phyloP scores from a whole-genome alignment of 2,797 vertebrate genomes.

The Benthosema pterotum region DNA sequence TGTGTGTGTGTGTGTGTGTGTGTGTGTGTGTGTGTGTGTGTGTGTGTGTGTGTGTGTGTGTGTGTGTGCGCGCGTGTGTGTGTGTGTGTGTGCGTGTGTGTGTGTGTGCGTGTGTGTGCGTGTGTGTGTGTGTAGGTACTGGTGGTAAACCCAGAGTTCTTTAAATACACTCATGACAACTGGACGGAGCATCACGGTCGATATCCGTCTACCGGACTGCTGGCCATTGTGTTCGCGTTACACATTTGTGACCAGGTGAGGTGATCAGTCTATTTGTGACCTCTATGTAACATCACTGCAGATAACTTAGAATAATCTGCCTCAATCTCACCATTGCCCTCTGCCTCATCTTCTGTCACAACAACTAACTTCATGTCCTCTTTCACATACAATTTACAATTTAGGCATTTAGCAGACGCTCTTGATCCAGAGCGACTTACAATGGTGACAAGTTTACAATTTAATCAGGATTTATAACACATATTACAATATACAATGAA shows the following conservation, averaged over 20 bases:
- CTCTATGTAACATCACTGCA: too few species aligned
- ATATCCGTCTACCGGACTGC: constrained; percentile 84
- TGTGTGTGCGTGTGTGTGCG: constrained; percentile 9
- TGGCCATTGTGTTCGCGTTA: constrained; percentile 82
- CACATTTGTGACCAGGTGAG: constrained; percentile 83
- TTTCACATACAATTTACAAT: too few species aligned
- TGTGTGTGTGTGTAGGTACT: constrained; percentile 67
- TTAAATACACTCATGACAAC: constrained; percentile 82
- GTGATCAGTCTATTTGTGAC: background rate
- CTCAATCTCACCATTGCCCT: too few species aligned
- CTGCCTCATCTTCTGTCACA: too few species aligned
- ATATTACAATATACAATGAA: too few species aligned
- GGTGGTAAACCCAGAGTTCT: constrained; percentile 82
- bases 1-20: background rate
- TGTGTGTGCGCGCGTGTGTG: background rate
- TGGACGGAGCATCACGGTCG: constrained; percentile 76
- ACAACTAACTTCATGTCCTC: too few species aligned
- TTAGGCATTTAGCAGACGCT: too few species aligned
- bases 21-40: background rate
- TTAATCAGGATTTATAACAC: too few species aligned
- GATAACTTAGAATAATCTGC: too few species aligned
- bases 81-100: background rate
- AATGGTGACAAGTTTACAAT: too few species aligned
- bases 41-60: background rate
- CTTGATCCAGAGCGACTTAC: too few species aligned